phyloP scores from a whole-genome alignment of 92 coral and sea anemone genomes.

The Paragorgia papillata region DNA sequence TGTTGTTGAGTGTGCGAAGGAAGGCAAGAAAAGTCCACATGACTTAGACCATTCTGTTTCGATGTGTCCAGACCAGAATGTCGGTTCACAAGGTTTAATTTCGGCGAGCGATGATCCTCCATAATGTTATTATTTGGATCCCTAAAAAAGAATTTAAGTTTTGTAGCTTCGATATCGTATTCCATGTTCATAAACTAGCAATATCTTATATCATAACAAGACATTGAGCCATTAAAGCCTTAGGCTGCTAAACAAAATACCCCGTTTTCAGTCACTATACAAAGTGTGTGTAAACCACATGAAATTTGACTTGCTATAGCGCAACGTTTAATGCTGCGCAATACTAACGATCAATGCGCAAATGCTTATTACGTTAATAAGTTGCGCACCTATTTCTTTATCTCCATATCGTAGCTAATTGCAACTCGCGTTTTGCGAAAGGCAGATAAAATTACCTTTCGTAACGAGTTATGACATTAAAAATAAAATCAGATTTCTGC shows the following conservation, averaged over 20 bases:
- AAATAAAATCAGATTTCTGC: constrained; percentile 39
- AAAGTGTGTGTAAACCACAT: too few species aligned
- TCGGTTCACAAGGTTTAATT: constrained; percentile 4
- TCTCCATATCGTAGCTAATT: constrained; percentile 19
- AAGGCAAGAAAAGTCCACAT: constrained; percentile 32
- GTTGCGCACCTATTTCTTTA: not conserved
- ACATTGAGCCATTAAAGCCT: constrained; percentile 1
- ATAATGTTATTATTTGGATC: constrained; percentile 35
- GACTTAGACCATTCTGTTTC: constrained; percentile 29
- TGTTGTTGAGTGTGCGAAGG: constrained; percentile 19
- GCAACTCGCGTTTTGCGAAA: constrained; percentile 25
- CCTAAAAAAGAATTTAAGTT: not conserved
- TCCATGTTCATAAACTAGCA: not conserved
- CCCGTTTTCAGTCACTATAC: too few species aligned
- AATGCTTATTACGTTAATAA: too few species aligned
- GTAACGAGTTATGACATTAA: constrained; percentile 42
- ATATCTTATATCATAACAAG: constrained; percentile 37
- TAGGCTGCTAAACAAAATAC: constrained; percentile 22
- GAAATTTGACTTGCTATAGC: too few species aligned
- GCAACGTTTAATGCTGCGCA: too few species aligned
- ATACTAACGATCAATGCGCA: too few species aligned
- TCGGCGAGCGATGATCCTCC: constrained; percentile 31
- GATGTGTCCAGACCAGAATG: not conserved
- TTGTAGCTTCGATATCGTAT: constrained; percentile 13
- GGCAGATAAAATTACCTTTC: constrained; percentile 50